Evolutionary conservation across 2,888 invertebrate genomes (phyloP).

Genomic region (Leptopilina myrica): DNA sequence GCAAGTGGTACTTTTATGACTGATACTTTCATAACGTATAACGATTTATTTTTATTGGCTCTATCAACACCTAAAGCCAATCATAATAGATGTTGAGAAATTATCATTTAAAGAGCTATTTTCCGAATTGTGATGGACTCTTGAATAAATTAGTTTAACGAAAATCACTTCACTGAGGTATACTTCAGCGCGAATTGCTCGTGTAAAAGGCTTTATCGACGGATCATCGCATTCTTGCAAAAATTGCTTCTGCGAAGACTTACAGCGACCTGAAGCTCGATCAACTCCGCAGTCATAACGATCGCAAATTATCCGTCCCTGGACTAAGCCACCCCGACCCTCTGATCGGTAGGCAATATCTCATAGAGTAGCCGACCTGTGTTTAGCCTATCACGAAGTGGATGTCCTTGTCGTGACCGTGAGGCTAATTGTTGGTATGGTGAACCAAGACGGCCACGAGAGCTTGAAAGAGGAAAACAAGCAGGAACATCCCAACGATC

Average conservation of each 20-base stretch:
- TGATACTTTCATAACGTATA: slow-evolving; percentile 19
- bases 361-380: slow-evolving; percentile 67
- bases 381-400: slow-evolving; percentile 73
- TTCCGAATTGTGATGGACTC: background rate
- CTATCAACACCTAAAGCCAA: slow-evolving; percentile 25
- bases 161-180: slow-evolving; percentile 43
- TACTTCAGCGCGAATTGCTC: background rate
- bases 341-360: slow-evolving; percentile 62
- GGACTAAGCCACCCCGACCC: slow-evolving; percentile 43
- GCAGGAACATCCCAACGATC: slow-evolving; percentile 54
- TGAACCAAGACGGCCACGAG: slow-evolving; percentile 60
- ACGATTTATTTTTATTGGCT: slow-evolving; percentile 21
- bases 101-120: slow-evolving; percentile 16
- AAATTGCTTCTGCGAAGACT: slow-evolving; percentile 30
- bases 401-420: slow-evolving; percentile 73
- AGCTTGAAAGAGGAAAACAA: slow-evolving; percentile 56
- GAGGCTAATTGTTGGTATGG: slow-evolving; percentile 71
- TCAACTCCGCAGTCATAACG: slow-evolving; percentile 57
- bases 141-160: slow-evolving; percentile 24
- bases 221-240: slow-evolving; percentile 21
- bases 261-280: slow-evolving; percentile 45
- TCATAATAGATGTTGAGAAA: background rate
- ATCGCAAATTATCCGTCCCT: slow-evolving; percentile 67
- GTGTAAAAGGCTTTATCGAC: slow-evolving; percentile 5
- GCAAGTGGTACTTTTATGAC: slow-evolving; percentile 16